Conservation (phyloP, 1,140 invertebrate species). For the Mycetomoellerius zeteki region DNA sequence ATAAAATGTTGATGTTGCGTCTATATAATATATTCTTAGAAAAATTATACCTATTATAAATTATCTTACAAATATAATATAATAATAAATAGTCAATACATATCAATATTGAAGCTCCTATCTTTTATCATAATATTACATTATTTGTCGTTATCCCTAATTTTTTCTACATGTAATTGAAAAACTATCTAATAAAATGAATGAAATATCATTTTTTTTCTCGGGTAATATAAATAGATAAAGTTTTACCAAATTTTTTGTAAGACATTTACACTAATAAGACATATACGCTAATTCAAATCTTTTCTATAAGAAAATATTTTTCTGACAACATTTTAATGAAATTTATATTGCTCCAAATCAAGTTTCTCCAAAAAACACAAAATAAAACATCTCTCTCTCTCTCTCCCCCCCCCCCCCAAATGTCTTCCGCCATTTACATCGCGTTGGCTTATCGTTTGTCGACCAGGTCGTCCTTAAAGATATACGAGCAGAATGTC, state of each 20-base stretch:
- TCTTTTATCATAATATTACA: not conserved
- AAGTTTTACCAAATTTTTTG: not conserved
- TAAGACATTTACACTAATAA: not conserved
- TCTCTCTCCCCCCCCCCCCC: not conserved
- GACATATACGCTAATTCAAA: not conserved
- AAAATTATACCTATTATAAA: not conserved
- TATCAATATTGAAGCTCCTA: not conserved
- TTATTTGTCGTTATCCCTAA: not conserved
- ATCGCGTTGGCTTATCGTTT: constrained; percentile 67
- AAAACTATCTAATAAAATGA: not conserved
- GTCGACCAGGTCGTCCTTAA: constrained; percentile 71
- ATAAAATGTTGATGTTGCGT: not conserved
- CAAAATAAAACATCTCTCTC: constrained; percentile 4
- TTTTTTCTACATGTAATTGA: not conserved
- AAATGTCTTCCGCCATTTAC: constrained; percentile 71
- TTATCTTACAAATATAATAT: not conserved
- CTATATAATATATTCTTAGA: not conserved
- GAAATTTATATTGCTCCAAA: not conserved
- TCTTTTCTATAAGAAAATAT: not conserved
- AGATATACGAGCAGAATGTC: constrained; percentile 67
- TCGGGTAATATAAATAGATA: not conserved
- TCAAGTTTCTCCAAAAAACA: not conserved
- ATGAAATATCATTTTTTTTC: not conserved
- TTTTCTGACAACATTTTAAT: not conserved
- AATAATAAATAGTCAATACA: not conserved